Base-by-base conservation (phyloP, 2,797 vertebrate genomes). In the Aselliscus stoliczkanus region DNA sequence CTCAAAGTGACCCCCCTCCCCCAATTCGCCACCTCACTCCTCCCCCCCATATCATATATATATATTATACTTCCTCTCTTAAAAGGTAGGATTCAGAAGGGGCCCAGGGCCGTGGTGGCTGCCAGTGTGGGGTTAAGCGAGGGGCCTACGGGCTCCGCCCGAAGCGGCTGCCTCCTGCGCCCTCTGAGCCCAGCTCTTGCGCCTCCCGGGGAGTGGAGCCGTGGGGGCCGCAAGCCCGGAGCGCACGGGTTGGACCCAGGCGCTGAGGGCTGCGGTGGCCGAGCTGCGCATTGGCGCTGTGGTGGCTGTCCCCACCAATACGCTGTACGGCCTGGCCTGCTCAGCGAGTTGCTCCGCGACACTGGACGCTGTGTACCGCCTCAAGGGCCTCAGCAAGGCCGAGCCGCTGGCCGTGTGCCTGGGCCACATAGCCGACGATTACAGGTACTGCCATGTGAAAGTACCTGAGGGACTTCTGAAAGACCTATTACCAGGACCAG, bases 351-450 rank as follows among this genome's bases (percentile, higher is more conserved):
- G 98, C 97, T 99, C 99, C 0, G 98, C 97, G 0, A 99, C 99
- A 0, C 97, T 99, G 92, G 96, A 72, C 25, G 98, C 97, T 64
- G 98, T 99, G 85, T 99, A 99, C 92, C 96, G 98, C 69, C 98
- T 99, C 93, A 99, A 99, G 98, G 99, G 99, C 37, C 98, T 99
- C 91, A 98, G 98, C 58, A 98, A 98, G 5, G 85, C 95, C 42
- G 99, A 99, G 96, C 99, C 99, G 0, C 98, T 99, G 95, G 99
- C 99, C 54, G 99, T 99, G 79, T 99, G 99, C 95, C 99, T 99
- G 0, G 99, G 99, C 34, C 99, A 99, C 92, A 98, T 99, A 87
- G 98, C 98, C 72, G 98, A 99, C 58, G 98, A 99, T 52, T 99
- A 99, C 97, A 99, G 98, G 95, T 99, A 99, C 97, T 99, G 99